Percentiles rank a stretch among this genome's conserved stretches.
Evolutionary conservation across 2,113 vertebrate species (phyloP).

Genomic region (Brienomyrus longianalis): DNA sequence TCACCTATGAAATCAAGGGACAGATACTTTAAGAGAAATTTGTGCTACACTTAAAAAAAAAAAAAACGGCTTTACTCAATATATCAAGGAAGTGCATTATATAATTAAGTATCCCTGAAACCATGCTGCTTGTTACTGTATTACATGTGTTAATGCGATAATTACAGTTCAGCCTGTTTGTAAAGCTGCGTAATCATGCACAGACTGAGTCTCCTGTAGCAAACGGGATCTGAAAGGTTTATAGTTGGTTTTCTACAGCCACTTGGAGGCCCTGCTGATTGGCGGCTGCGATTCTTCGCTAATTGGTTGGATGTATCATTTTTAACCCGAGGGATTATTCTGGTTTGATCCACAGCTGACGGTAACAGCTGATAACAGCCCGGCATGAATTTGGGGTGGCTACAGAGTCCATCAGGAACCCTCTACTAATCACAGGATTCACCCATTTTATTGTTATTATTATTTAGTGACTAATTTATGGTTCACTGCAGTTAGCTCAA

Average conservation of each 20-base stretch:
- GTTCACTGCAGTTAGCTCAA: neutral
- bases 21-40: neutral
- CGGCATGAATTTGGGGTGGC: neutral
- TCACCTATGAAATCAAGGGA: neutral
- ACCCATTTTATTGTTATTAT: neutral
- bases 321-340: neutral
- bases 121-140: neutral
- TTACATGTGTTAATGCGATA: neutral
- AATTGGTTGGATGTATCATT: neutral
- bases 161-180: neutral
- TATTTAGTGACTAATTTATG: neutral
- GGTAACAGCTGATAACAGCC: neutral
- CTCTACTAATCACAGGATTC: neutral
- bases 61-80: neutral
- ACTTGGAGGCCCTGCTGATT: neutral
- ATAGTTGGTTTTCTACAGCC: neutral
- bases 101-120: neutral
- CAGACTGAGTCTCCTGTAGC: neutral
- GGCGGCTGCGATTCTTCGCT: neutral
- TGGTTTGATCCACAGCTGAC: neutral
- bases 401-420: neutral
- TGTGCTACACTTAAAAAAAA: neutral
- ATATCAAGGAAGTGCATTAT: neutral
- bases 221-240: neutral
- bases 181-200: neutral